phyloP scores from a whole-genome alignment of 1,140 invertebrate genomes.

The Hycleus phaleratus region DNA sequence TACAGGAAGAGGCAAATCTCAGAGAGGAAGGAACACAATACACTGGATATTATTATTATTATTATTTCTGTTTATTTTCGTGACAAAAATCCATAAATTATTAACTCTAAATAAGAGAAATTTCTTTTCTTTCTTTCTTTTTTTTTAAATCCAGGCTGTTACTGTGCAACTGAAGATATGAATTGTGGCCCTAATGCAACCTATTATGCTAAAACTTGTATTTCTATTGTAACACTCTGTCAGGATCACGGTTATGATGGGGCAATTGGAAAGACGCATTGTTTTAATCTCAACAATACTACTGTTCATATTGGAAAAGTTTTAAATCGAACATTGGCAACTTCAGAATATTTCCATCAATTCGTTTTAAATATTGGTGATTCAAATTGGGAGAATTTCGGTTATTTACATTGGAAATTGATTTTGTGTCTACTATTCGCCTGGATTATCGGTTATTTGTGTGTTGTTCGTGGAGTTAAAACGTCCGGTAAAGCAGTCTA shows the following conservation, averaged over 20 bases:
- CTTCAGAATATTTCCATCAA: conserved; percentile 44
- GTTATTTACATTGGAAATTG: conserved; percentile 62
- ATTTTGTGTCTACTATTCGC: conserved; percentile 60
- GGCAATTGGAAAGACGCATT: too few relatives aligned
- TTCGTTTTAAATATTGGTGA: conserved; percentile 52
- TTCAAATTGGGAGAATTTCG: conserved; percentile 56
- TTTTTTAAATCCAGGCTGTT: conserved; percentile 25
- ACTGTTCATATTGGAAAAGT: conserved; percentile 36
- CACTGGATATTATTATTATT: too few relatives aligned
- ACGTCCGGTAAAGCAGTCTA: conserved; percentile 78
- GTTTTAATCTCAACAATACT: conserved; percentile 33
- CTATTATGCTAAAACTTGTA: conserved; percentile 47
- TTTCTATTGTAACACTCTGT: conserved; percentile 45
- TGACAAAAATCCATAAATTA: too few relatives aligned
- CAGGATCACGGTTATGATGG: not conserved
- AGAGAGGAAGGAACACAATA: too few relatives aligned
- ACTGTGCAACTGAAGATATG: conserved; percentile 30
- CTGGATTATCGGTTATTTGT: conserved; percentile 70
- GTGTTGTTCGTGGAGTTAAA: conserved; percentile 59
- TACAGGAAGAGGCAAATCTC: too few relatives aligned
- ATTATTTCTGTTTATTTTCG: too few relatives aligned
- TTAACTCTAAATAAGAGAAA: too few relatives aligned
- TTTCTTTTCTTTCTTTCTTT: not conserved
- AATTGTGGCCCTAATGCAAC: conserved; percentile 36
- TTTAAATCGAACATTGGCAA: conserved; percentile 31